Evolutionary conservation across 2,113 vertebrate genomes (phyloP), one percentile per base, ranked within the genome.

Genomic region (Phainopepla nitens): DNA sequence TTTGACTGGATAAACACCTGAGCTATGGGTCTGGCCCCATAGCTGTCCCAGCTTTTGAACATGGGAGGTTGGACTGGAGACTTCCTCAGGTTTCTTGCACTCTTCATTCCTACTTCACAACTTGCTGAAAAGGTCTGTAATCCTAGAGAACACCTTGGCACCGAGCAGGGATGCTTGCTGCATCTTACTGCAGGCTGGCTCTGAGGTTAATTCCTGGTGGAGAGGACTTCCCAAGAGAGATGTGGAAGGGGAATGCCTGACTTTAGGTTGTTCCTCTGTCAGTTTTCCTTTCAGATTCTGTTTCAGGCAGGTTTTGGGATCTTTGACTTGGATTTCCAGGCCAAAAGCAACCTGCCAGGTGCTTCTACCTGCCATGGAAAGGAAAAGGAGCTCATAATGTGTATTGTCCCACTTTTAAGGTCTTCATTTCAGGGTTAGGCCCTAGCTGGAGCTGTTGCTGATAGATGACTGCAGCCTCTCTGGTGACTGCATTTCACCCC

Each of bases 141-240:
- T 29, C 77, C 51, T 29, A 61, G 64, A 45, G 44, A 35, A 42
- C 28, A 3, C 6, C 0, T 35, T n/a, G 39, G 24, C 16, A 27
- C 31, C 9, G 4, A 0, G 0, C 47, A 13, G 25, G 29, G 35
- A 3, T 58, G 4, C 18, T 79, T 83, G 62, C 51, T 49, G 35
- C 15, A 6, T 44, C 54, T 77, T 45, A 9, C 68, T 21, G 10
- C 51, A 39, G 68, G 41, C 31, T 72, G 60, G 2, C 2, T 35
- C 66, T 73, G 50, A 56, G 35, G n/a, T 35, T 70, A 28, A 24
- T 78, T 58, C 21, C 27, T 60, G 7, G 2, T n/a, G 69, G 31
- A 47, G 54, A 73, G 33, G 41, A 14, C 42, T 51, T 39, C 36
- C 10, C 10, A 71, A 39, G 35, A 45, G 66, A 57, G 61, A 22